A percentile compares a stretch with the other conserved stretches of the same genome.
Conservation (phyloP, 2,113 vertebrate genomes). For the Percina caprodes region DNA sequence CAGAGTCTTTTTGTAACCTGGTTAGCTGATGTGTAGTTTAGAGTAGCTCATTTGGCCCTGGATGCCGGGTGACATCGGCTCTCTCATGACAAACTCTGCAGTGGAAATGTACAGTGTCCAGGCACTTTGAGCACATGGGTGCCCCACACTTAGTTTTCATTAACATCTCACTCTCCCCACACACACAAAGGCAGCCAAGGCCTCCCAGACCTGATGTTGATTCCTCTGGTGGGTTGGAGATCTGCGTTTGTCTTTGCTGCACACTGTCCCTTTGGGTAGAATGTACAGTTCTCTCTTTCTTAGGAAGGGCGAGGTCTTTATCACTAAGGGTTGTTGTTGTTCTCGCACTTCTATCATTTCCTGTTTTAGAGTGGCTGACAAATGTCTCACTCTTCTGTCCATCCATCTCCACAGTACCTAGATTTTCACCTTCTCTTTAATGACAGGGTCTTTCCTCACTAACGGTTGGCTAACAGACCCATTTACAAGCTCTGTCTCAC, state of each 20-base stretch:
- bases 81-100: slow-evolving; percentile 59
- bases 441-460: slow-evolving; percentile 51
- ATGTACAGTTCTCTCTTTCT: slow-evolving; percentile 40
- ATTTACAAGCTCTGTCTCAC: slow-evolving; percentile 32
- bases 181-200: slow-evolving; percentile 62
- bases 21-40: slow-evolving; percentile 72
- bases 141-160: slow-evolving; percentile 69
- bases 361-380: background rate
- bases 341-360: background rate
- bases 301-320: background rate
- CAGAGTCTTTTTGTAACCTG: slow-evolving; percentile 67
- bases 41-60: slow-evolving; percentile 64
- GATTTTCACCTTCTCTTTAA: slow-evolving; percentile 60
- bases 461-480: slow-evolving; percentile 18
- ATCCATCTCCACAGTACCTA: slow-evolving; percentile 35
- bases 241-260: slow-evolving; percentile 1
- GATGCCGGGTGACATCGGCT: slow-evolving; percentile 30
- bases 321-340: background rate
- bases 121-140: slow-evolving; percentile 71
- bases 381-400: slow-evolving; percentile 19
- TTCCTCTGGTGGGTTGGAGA: slow-evolving; percentile 14
- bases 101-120: slow-evolving; percentile 12
- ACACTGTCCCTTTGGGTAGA: background rate
- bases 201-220: slow-evolving; percentile 36
- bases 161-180: slow-evolving; percentile 56